Evolutionary conservation across 1,140 invertebrate genomes (phyloP).

Genomic region (Magallana angulata): DNA sequence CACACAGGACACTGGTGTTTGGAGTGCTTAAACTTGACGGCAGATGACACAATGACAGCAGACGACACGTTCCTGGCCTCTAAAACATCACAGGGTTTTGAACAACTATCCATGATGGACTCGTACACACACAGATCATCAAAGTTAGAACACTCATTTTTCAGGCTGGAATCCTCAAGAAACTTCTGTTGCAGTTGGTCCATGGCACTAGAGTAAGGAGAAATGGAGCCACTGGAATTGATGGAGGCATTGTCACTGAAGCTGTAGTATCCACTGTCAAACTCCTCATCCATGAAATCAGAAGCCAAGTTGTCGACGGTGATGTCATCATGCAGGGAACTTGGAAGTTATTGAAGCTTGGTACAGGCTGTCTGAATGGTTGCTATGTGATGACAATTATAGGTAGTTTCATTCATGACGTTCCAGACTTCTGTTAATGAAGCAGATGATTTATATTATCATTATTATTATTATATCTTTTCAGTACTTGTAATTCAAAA

Average conservation of each 20-base stretch:
- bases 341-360: too few relatives aligned
- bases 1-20: slow-evolving; percentile 11
- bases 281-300: too few relatives aligned
- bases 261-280: slow-evolving; percentile 39
- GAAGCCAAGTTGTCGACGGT: too few relatives aligned
- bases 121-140: not conserved
- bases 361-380: too few relatives aligned
- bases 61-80: not conserved
- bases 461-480: too few relatives aligned
- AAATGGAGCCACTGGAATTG: slow-evolving; percentile 11
- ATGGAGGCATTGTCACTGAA: slow-evolving; percentile 16
- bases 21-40: not conserved
- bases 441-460: too few relatives aligned
- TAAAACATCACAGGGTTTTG: not conserved
- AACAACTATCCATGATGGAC: not conserved
- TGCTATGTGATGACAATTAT: too few relatives aligned
- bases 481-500: too few relatives aligned
- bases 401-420: too few relatives aligned
- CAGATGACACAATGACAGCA: not conserved
- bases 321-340: too few relatives aligned
- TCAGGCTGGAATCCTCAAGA: not conserved
- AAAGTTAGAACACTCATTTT: slow-evolving; percentile 1
- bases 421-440: too few relatives aligned
- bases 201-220: not conserved
- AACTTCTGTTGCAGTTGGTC: not conserved